Conservation (phyloP, 2,888 invertebrate species). For the Eremobia ochroleuca region DNA sequence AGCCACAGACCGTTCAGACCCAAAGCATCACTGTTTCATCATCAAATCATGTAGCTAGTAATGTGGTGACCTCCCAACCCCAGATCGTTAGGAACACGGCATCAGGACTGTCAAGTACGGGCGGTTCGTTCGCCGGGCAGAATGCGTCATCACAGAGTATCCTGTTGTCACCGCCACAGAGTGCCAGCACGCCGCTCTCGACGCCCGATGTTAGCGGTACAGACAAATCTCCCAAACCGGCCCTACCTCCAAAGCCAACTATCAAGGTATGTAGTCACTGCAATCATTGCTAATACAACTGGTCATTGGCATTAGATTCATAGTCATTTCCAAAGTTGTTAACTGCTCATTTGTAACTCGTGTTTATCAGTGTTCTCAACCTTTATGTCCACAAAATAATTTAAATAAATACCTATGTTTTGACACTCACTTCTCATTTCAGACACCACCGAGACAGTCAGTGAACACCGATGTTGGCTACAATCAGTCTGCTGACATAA, state of each 20-base stretch:
- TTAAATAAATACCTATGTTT: background rate
- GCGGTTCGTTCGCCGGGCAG: conserved; percentile 83
- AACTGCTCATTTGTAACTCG: conserved; percentile 5
- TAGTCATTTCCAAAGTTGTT: background rate
- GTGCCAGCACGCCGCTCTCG: conserved; percentile 91
- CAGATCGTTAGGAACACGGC: conserved; percentile 90
- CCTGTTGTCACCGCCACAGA: conserved; percentile 91
- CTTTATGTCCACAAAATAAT: background rate
- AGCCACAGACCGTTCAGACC: conserved; percentile 93
- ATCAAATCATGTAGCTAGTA: conserved; percentile 88
- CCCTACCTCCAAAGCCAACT: conserved; percentile 96
- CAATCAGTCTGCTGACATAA: conserved; percentile 78
- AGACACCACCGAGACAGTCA: conserved; percentile 90
- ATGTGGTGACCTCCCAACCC: conserved; percentile 87
- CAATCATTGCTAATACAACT: conserved; percentile 4
- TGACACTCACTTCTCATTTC: conserved; percentile 66
- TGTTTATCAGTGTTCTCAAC: background rate
- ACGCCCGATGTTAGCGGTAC: conserved; percentile 89
- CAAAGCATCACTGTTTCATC: conserved; percentile 82
- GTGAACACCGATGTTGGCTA: conserved; percentile 84
- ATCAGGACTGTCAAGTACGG: conserved; percentile 88
- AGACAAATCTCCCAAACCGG: conserved; percentile 93
- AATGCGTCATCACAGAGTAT: conserved; percentile 86
- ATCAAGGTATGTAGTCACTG: conserved; percentile 86
- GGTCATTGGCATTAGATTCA: conserved; percentile 5